Conservation (phyloP, 2,797 vertebrate species). For the Orientallactaga sibirica region DNA sequence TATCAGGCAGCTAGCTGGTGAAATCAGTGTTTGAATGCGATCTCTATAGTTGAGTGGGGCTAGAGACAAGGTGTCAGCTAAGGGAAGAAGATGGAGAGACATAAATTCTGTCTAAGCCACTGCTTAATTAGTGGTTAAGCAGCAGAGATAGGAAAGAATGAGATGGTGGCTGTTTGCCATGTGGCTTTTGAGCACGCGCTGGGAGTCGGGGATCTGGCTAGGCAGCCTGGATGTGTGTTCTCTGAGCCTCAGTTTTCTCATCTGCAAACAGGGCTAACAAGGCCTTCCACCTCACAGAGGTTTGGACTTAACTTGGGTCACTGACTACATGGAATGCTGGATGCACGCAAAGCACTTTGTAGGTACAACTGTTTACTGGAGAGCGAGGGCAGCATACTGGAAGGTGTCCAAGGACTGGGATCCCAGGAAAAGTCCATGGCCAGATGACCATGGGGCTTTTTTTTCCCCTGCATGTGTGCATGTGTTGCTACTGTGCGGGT, state of each 20-base stretch:
- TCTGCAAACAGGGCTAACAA: neutral
- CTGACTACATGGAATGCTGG: neutral
- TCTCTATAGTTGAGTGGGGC: neutral
- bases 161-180: slow-evolving; percentile 4
- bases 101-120: neutral
- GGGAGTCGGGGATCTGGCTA: neutral
- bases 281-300: neutral
- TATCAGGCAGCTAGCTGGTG: neutral
- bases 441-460: no score
- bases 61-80: neutral
- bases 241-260: slow-evolving; percentile 5
- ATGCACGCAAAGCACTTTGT: neutral
- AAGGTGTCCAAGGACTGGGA: neutral
- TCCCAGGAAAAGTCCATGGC: neutral
- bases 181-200: neutral
- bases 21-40: neutral
- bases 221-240: neutral
- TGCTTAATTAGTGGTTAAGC: neutral
- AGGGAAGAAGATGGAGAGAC: neutral
- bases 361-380: no score
- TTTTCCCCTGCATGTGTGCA: no score
- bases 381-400: neutral
- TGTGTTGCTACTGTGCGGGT: no score
- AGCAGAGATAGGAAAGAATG: neutral
- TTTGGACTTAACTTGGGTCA: neutral